These are phyloP conservation scores for Celastrina argiolus DNA, from an alignment of 2,888 invertebrate species.

Conservation along the genomic window DNA sequence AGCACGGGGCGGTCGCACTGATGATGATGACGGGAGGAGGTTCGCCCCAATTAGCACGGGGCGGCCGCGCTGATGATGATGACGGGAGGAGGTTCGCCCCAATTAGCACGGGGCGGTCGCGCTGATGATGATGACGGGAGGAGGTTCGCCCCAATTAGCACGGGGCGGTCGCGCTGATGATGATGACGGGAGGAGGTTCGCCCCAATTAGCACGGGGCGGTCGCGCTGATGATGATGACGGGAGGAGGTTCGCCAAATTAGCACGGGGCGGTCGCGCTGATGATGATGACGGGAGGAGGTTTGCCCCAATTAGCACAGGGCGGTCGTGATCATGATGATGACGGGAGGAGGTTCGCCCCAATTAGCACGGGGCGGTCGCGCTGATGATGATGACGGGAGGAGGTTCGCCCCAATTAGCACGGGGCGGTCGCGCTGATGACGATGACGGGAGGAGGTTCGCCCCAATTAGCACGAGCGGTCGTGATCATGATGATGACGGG, in stretches of 20 bases:
- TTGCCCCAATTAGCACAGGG: no score
- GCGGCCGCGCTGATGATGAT: no score
- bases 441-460: not conserved
- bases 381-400: not conserved
- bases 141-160: no score
- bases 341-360: not conserved
- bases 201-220: no score
- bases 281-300: not conserved
- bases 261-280: no score
- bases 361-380: constrained; percentile 31
- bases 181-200: not conserved
- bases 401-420: not conserved
- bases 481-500: not conserved
- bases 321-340: not conserved
- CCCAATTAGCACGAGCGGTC: not conserved
- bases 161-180: no score
- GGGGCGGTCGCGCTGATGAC: not conserved
- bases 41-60: not conserved
- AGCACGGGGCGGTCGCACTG: not conserved
- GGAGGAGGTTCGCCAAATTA: no score
- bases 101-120: no score
- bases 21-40: not conserved
- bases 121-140: no score
- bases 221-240: no score
- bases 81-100: not conserved